These are phyloP conservation scores for Leptogaster cylindrica DNA, from an alignment of 2,888 invertebrate species.

Conservation along the genomic window DNA sequence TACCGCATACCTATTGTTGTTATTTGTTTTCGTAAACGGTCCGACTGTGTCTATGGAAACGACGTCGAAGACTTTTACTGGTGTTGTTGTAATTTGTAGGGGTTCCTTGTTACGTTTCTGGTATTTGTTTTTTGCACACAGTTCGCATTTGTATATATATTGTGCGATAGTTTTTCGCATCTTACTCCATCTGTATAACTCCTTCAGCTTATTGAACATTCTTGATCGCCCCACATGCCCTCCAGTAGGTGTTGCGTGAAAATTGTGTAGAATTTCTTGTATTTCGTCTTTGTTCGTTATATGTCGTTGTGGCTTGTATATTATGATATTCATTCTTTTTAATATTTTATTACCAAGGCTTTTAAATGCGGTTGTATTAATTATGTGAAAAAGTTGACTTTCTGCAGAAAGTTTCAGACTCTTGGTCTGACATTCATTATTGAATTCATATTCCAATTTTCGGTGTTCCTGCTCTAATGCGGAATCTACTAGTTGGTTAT, in stretches of 20 bases:
- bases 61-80: background rate
- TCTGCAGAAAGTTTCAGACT: too few relatives aligned
- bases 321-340: background rate
- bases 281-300: background rate
- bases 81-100: conserved; percentile 2
- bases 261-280: background rate
- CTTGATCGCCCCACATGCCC: background rate
- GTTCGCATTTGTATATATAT: too few relatives aligned
- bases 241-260: too few relatives aligned
- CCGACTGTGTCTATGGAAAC: too few relatives aligned
- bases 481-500: too few relatives aligned
- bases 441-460: too few relatives aligned
- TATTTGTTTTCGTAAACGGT: too few relatives aligned
- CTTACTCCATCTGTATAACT: background rate
- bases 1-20: conserved; percentile 10
- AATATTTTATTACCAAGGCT: background rate
- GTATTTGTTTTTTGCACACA: too few relatives aligned
- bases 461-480: too few relatives aligned
- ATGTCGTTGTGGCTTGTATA: background rate
- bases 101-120: too few relatives aligned
- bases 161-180: background rate
- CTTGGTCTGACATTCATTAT: too few relatives aligned
- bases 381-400: background rate
- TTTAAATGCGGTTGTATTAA: background rate
- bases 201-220: background rate